Base-by-base conservation (phyloP, 2,113 vertebrate species). In the Chaenogobius annularis region DNA sequence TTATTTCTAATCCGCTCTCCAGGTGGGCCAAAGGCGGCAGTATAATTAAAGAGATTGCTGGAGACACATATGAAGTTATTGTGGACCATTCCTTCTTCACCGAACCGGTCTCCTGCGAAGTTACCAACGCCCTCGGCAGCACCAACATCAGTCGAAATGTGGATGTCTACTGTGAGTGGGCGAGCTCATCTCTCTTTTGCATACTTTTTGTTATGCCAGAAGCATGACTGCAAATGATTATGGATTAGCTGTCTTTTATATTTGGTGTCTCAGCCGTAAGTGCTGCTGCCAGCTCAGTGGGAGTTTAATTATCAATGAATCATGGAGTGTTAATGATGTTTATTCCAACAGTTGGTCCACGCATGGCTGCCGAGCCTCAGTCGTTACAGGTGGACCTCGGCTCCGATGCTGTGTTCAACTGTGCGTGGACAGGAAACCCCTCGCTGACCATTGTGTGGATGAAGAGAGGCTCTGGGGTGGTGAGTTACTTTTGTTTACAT, bases 361-460 rank as follows among this genome's bases (percentile, higher is more conserved):
- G 96, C 20, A 97, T 99, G 95, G 94, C 95, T 0, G 93, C 95
- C 0, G 98, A 99, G 46, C 98, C 98, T 0, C 97, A 98, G 84
- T 98, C 98, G 0, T 90, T 98, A 44, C 95, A 97, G 1, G 98
- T 99, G 26, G 97, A 99, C 80, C 94, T 97, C 65, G 97, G 96
- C 47, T 98, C 98, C 0, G 97, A 98, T 0, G 98, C 97, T 0
- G 83, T 97, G 68, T 99, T 99, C 91, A 98, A 95, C 90, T 99
- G 98, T 6, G 95, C 96, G 43, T 99, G 97, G 98, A 98, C 94
- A 0, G 98, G 98, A 83, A 99, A 99, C 85, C 98, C 98, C 0
- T 99, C 98, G 0, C 95, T 99, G 40, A 99, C 97, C 74, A 98
- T 99, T 0, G 97, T 99, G 59, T 99, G 98, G 98, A 99, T 98